A percentile compares a stretch with the other conserved stretches of the same genome.
These are phyloP conservation scores for Cyprinodon brontotheroides DNA, from an alignment of 2,113 vertebrate species.

Conservation along the genomic window DNA sequence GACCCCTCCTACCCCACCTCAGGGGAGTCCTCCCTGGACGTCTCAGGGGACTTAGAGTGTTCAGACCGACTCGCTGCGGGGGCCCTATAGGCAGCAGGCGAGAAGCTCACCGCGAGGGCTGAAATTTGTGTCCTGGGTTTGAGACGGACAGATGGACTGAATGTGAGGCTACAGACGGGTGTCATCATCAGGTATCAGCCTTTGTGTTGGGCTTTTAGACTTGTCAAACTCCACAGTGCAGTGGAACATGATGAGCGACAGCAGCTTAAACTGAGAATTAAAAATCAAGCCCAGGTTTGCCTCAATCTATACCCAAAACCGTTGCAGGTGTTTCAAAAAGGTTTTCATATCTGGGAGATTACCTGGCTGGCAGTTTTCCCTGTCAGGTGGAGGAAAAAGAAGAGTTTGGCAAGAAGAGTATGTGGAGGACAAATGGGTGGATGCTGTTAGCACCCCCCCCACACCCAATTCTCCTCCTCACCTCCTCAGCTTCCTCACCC, in stretches of 20 bases:
- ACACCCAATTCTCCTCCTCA: constrained; percentile 20
- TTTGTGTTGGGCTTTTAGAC: constrained; percentile 31
- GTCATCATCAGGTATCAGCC: constrained; percentile 26
- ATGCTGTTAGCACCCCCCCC: constrained; percentile 60
- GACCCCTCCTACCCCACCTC: constrained; percentile 36
- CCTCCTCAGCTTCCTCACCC: constrained; percentile 62
- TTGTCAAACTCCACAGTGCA: constrained; percentile 23
- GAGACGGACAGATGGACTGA: constrained; percentile 26
- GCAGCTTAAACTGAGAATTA: constrained; percentile 37
- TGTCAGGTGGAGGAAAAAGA: constrained; percentile 51
- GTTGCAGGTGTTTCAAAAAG: constrained; percentile 13
- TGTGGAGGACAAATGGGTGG: constrained; percentile 64
- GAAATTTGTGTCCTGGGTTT: constrained; percentile 41
- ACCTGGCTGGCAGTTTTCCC: constrained; percentile 12
- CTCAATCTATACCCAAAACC: constrained; percentile 12
- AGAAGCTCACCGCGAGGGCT: constrained; percentile 28
- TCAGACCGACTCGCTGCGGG: constrained; percentile 55
- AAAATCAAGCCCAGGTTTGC: constrained; percentile 14
- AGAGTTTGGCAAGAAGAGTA: constrained; percentile 60
- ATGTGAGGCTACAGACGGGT: constrained; percentile 6
- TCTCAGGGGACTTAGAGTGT: constrained; percentile 58
- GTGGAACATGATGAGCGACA: constrained; percentile 19
- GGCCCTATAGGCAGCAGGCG: constrained; percentile 61
- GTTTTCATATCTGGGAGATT: constrained; percentile 16
- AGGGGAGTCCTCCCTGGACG: constrained; percentile 30